Evolutionary conservation across 2,888 invertebrate genomes (phyloP), one percentile per base, ranked within the genome.

Genomic region (Listrodromus nycthemerus): DNA sequence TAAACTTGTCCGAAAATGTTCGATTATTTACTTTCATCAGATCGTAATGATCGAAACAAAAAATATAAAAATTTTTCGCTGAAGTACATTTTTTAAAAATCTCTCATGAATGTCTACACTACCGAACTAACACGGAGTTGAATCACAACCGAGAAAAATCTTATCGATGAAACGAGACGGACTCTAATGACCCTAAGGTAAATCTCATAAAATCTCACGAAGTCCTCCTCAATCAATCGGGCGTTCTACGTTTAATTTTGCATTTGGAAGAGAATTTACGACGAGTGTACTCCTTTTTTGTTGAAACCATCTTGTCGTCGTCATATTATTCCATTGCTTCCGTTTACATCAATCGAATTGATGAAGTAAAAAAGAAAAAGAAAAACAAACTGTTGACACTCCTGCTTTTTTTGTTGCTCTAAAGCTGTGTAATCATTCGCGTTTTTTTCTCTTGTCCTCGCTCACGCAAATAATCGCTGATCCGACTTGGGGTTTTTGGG

Each of bases 141-240:
- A 30, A 50, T 33, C 10, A 24, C 76, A 19, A 67, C 58, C n/a
- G 21, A 52, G 78, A 78, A 78, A 50, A 69, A 67, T 73, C 37
- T 16, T 41, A 61, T 77, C 58, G 67, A 45, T 30, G 48, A 73
- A 74, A 67, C 48, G 58, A 58, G 41, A 67, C 5, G 52, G 24
- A 69, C 63, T 63, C 48, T 61, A 13, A 79, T 16, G 55, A 37
- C 21, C 10, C 27, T 58, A 75, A 83, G 76, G 76, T 80, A 83
- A 83, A 63, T 66, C 41, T 80, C 8, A 66, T 21, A 50, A 69
- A 70, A 16, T 65, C 48, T 30, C 41, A 21, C 48, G 52, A 66
- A 21, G 66, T 7, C 30, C n/a, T n/a, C 37, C 7, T 10, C 33
- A 67, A 77, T n/a, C n/a, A 19, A 37, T 37, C 37, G 30, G 27